Base-by-base conservation (phyloP, 2,797 vertebrate species). In the Gymnothorax javanicus region DNA sequence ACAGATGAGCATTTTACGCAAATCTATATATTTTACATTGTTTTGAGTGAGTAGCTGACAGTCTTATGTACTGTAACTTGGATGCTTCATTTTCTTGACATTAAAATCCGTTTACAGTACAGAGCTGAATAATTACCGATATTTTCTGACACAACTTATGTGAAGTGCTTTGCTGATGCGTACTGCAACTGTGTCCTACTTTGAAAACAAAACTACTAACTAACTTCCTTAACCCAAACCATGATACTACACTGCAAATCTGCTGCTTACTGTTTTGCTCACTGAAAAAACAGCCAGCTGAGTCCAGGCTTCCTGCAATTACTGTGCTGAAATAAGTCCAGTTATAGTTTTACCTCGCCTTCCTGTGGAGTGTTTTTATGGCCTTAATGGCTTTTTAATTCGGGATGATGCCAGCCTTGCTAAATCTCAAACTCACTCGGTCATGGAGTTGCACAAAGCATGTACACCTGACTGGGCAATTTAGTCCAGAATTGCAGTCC, bases 361-460 rank as follows among this genome's bases (percentile, higher is more conserved):
- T 79, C 15, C 33, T 79, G 33, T 79, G 75, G 33, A 50, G 9
- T 50, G 15, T 54, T 54, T 79, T 79, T 33, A 75, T 43, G 5
- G 27, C 33, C 71, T 75, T 75, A 75, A 75, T 75, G 71, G 75
- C 75, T 54, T 79, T 75, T 52, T 54, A 79, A 50, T 54, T 79
- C 43, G 50, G 75, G 75, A 79, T 79, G 75, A 79, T 79, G 50
- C 50, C 77, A 23, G 9, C 5, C 77, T 56, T 23, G 2, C 0
- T 56, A 56, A 81, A 81, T n/a, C 52, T 56, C 9, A 56, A 81
- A 81, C 6, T n/a, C 50, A 81, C 52, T 54, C 52, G 56, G 20
- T 54, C 77, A 56, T 23, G 33, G 73, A 81, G 52, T 81, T 81
- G 23, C 15, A 56, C 23, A 56, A 77, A 81, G 77, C 7, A 23